Percentiles rank a stretch among this genome's conserved stretches.
Conservation (phyloP, 2,797 vertebrate genomes). For the Scyliorhinus canicula region DNA sequence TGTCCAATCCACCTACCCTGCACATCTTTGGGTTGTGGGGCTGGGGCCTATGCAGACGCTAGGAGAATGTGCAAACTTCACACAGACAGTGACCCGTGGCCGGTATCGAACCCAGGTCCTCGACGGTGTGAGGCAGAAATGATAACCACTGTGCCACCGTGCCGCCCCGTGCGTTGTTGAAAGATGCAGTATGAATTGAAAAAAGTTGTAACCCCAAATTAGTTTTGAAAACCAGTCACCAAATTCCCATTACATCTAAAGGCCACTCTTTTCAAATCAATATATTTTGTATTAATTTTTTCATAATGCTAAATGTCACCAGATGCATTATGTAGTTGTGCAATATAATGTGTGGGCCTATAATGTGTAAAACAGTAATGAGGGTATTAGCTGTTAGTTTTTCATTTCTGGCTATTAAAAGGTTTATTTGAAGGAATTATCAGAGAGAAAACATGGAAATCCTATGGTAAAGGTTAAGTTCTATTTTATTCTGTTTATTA, state of each 20-base stretch:
- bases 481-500: slow-evolving; percentile 72
- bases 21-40: too few species aligned
- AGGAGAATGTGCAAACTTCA: too few species aligned
- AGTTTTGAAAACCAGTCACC: slow-evolving; percentile 29
- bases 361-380: slow-evolving; percentile 42
- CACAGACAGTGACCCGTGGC: too few species aligned
- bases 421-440: slow-evolving; percentile 57
- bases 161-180: too few species aligned
- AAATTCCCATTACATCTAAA: slow-evolving; percentile 35
- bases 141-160: too few species aligned
- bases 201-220: slow-evolving; percentile 21
- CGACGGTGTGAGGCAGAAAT: too few species aligned
- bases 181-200: not conserved
- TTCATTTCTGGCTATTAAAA: slow-evolving; percentile 59
- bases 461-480: slow-evolving; percentile 76
- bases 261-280: slow-evolving; percentile 36
- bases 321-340: slow-evolving; percentile 35
- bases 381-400: slow-evolving; percentile 61
- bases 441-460: slow-evolving; percentile 57
- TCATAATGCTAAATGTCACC: slow-evolving; percentile 37
- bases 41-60: too few species aligned
- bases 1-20: too few species aligned
- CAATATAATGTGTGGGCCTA: slow-evolving; percentile 12
- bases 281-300: slow-evolving; percentile 34
- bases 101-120: too few species aligned